Percentiles rank a stretch among this genome's conserved stretches.
These are phyloP conservation scores for Pristionchus maxplancki DNA, from an alignment of 2,888 invertebrate species.

Conservation along the genomic window DNA sequence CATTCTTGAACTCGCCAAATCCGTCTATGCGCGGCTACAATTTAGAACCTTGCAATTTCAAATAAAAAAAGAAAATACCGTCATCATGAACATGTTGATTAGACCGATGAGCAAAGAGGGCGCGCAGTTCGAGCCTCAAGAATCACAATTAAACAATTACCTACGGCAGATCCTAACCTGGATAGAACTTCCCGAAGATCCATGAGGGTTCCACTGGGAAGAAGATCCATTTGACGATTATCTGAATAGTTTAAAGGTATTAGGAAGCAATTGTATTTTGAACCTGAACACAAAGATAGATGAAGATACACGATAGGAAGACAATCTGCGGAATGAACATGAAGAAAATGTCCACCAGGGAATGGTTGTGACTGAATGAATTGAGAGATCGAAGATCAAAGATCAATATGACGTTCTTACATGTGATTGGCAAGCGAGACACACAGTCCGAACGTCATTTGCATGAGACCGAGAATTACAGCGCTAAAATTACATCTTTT, in stretches of 20 bases:
- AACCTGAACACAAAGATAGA: slow-evolving; percentile 93
- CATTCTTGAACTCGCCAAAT: slow-evolving; percentile 31
- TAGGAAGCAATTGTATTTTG: slow-evolving; percentile 84
- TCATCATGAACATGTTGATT: slow-evolving; percentile 86
- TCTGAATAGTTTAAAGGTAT: slow-evolving; percentile 51
- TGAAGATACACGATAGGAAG: slow-evolving; percentile 92
- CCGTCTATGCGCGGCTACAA: slow-evolving; percentile 4
- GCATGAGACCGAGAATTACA: slow-evolving; percentile 74
- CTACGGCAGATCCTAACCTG: slow-evolving; percentile 56
- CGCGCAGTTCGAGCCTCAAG: slow-evolving; percentile 84
- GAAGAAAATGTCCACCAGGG: slow-evolving; percentile 87
- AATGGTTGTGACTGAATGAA: slow-evolving; percentile 80
- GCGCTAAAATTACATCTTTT: slow-evolving; percentile 51
- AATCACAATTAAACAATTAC: not conserved
- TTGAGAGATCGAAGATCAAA: not conserved
- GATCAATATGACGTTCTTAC: slow-evolving; percentile 61
- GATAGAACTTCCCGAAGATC: slow-evolving; percentile 71
- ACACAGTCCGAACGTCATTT: slow-evolving; percentile 76
- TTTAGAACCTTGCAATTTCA: not conserved
- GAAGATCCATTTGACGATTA: slow-evolving; percentile 74
- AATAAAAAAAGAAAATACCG: slow-evolving; percentile 76
- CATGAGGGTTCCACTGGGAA: slow-evolving; percentile 66
- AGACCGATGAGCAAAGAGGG: slow-evolving; percentile 94
- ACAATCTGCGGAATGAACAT: slow-evolving; percentile 96
- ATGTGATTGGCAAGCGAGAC: slow-evolving; percentile 73